Evolutionary conservation across 1,140 invertebrate genomes (phyloP), one percentile per base, ranked within the genome.

Genomic region (Temnothorax nylanderi): DNA sequence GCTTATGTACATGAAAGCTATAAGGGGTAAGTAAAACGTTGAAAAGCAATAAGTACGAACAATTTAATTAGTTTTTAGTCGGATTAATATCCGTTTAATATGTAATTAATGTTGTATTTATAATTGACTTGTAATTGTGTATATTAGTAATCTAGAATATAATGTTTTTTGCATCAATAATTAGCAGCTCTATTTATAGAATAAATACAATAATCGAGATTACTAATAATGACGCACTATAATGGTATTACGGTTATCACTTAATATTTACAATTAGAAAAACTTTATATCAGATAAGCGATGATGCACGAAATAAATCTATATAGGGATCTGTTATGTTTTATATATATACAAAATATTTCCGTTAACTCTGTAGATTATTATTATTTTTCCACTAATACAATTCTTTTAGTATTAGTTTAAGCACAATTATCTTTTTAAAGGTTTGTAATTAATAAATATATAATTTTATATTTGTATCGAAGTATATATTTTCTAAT

Each of bases 1-100:
- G 34, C 93, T 94, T 60, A 87, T 96, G 0, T 44, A 10, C 96
- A 97, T 87, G 92, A 96, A 34, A 77, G 92, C 2, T 97, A 96
- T 88, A 16, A 62, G n/a, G 95, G 96, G 95, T 96, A 90, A 93
- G 86, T 90, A 64, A 75, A 82, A 71, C 6, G 7, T 81, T 34
- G 4, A 34, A 65, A 51, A 60, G 13, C 6, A 34, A 72, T 0
- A 58, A 47, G 7, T 32, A 32, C 16, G 2, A 26, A 69, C 10
- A 51, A 47, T 47, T 18, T 51, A 51, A 18, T 51, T 51, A 51
- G 5, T 18, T 4, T 18, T 18, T 18, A 51, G 16, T 49, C 13
- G 4, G 49, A 34, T 18, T 7, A 11, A 62, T 18, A 41, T 75
- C 6, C 10, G 13, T 54, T 41, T 54, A 37, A 2, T 56, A 56